A percentile compares a stretch with the other conserved stretches of the same genome.
Conservation (phyloP, 2,113 vertebrate genomes). For the Marmota monax region DNA sequence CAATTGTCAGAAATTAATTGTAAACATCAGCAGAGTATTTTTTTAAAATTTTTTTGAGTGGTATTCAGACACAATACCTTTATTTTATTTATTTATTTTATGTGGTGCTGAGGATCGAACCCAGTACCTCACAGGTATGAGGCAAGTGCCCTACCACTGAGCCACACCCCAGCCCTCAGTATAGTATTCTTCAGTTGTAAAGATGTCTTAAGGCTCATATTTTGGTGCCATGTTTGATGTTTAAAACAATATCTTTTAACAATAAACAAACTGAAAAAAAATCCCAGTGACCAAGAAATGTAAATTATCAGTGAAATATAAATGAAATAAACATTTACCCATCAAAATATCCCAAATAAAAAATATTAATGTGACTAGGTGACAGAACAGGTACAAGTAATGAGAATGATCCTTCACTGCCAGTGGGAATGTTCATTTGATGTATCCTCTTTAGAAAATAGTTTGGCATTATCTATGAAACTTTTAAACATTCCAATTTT, state of each 20-base stretch:
- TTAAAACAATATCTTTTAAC: constrained; percentile 83
- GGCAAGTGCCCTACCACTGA: too few relatives aligned
- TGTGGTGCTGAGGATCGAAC: too few relatives aligned
- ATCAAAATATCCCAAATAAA: not conserved
- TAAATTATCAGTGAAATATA: not conserved
- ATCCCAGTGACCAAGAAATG: not conserved
- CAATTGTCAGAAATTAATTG: constrained; percentile 76
- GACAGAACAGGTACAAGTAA: not conserved
- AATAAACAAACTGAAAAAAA: constrained; percentile 84
- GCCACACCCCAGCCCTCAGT: not conserved
- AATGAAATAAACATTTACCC: not conserved
- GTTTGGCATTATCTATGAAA: not conserved
- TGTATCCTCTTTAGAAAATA: constrained; percentile 11
- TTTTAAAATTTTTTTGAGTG: not conserved
- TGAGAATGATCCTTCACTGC: not conserved
- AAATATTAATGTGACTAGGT: not conserved
- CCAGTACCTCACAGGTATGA: too few relatives aligned
- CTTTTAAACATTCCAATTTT: not conserved
- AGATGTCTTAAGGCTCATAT: constrained; percentile 73
- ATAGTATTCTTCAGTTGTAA: constrained; percentile 72
- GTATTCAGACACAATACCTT: too few relatives aligned
- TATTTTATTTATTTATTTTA: too few relatives aligned
- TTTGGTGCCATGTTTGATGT: constrained; percentile 88
- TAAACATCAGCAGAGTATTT: constrained; percentile 76
- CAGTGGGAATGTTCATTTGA: not conserved